These are phyloP conservation scores for Odontocolon sp. DNA, from an alignment of 2,888 invertebrate genomes.

Conservation along the genomic window DNA sequence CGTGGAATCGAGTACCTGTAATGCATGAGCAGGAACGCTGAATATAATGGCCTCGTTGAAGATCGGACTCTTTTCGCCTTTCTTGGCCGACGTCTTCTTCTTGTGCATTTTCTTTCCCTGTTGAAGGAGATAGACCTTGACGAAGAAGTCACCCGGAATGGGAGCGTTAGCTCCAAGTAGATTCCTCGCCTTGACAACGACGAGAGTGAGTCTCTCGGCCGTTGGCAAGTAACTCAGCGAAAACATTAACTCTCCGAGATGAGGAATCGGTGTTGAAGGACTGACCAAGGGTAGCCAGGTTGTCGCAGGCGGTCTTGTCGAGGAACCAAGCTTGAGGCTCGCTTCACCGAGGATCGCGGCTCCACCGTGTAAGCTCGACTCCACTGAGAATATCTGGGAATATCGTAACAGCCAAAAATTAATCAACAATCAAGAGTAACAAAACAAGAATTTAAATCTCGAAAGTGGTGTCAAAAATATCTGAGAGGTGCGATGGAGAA, in stretches of 20 bases:
- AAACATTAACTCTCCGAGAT: constrained; percentile 91
- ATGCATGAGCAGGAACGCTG: constrained; percentile 87
- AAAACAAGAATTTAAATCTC: too few relatives aligned
- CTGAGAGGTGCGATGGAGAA: too few relatives aligned
- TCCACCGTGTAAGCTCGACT: constrained; percentile 68
- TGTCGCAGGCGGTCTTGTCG: constrained; percentile 85
- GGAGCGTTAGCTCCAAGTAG: constrained; percentile 84
- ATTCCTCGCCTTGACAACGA: constrained; percentile 89
- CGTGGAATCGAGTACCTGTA: constrained; percentile 82
- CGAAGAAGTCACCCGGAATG: constrained; percentile 87
- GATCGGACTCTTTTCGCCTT: constrained; percentile 88
- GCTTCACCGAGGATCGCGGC: constrained; percentile 75
- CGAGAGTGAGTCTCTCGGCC: constrained; percentile 89
- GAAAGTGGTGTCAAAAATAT: too few relatives aligned
- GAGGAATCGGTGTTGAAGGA: constrained; percentile 82
- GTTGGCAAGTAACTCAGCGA: constrained; percentile 91
- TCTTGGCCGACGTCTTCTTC: constrained; percentile 90
- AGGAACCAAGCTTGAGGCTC: constrained; percentile 72
- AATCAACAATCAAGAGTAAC: not conserved
- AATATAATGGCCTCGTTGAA: constrained; percentile 94
- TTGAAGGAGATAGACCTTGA: constrained; percentile 91
- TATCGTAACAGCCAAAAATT: not conserved
- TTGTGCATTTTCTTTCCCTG: constrained; percentile 91
- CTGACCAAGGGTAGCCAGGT: constrained; percentile 91
- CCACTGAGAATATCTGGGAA: constrained; percentile 74